A percentile compares a stretch with the other conserved stretches of the same genome.
Conservation (phyloP, 64 coral and sea anemone species). For the Pocillopora verrucosa region DNA sequence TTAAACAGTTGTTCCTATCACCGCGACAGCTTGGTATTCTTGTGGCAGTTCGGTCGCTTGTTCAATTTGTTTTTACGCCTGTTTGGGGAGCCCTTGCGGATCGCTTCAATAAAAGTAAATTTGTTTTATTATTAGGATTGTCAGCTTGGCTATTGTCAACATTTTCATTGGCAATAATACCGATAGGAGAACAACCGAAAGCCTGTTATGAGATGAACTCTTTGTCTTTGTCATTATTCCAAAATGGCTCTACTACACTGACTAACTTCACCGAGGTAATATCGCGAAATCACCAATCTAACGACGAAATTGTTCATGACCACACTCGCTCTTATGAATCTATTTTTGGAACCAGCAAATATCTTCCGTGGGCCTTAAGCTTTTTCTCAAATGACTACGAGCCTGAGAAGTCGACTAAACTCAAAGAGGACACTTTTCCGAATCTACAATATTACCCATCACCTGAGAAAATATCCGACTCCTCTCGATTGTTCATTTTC, state of each 20-base stretch:
- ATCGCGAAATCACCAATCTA: background rate
- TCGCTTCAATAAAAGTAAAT: conserved; percentile 86
- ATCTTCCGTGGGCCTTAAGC: conserved; percentile 77
- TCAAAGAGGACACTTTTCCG: conserved; percentile 77
- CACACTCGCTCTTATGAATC: conserved; percentile 27
- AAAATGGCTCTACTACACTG: background rate
- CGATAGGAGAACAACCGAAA: conserved; percentile 73
- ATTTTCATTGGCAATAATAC: conserved; percentile 83
- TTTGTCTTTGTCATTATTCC: conserved; percentile 45
- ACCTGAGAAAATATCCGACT: conserved; percentile 80
- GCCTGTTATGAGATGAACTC: conserved; percentile 88
- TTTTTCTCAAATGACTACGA: conserved; percentile 71
- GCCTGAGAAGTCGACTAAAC: conserved; percentile 55
- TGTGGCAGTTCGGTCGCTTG: conserved; percentile 80
- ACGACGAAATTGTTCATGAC: background rate
- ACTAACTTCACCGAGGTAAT: conserved; percentile 12
- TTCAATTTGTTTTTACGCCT: conserved; percentile 97
- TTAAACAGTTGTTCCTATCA: conserved; percentile 97
- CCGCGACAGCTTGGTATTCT: conserved; percentile 96
- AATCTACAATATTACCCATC: conserved; percentile 70
- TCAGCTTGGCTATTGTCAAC: conserved; percentile 73
- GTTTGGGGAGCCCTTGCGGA: conserved; percentile 91
- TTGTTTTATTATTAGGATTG: conserved; percentile 82
- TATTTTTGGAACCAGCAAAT: conserved; percentile 46
- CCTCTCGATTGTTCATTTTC: conserved; percentile 73